phyloP scores from a whole-genome alignment of 2,113 vertebrate species.

The Perognathus longimembris region DNA sequence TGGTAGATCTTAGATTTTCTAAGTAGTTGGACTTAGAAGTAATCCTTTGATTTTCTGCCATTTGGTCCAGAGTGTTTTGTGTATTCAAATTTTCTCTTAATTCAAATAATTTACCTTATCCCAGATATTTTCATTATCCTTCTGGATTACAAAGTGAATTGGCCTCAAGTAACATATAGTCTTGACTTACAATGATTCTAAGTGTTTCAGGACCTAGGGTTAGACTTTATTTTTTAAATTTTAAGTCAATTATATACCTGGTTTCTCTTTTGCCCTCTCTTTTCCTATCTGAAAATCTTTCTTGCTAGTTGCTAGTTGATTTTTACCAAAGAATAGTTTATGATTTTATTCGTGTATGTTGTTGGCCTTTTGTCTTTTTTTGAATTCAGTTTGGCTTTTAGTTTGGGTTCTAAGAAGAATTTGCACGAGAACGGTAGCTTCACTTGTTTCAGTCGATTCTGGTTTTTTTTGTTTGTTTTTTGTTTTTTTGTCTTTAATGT shows the following conservation, averaged over 20 bases:
- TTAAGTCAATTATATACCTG: accelerated
- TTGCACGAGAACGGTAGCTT: neutral
- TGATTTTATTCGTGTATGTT: neutral
- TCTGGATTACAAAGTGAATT: neutral
- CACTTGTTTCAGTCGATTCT: neutral
- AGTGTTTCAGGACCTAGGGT: neutral
- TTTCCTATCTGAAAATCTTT: neutral
- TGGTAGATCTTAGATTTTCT: neutral
- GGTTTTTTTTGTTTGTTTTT: neutral
- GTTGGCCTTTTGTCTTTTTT: neutral
- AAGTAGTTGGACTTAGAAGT: too few species aligned
- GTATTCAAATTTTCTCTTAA: neutral
- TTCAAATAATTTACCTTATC: neutral
- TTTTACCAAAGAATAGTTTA: neutral
- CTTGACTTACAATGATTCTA: neutral
- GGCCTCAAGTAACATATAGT: neutral
- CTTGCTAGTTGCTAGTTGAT: neutral
- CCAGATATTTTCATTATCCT: neutral
- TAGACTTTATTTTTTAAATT: neutral
- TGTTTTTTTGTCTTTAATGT: neutral
- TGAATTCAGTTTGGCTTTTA: neutral
- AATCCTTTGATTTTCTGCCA: neutral
- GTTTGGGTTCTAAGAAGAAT: neutral
- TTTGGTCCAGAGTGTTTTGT: neutral
- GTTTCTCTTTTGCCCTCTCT: neutral